phyloP scores from a whole-genome alignment of 2,113 vertebrate genomes.

The Varanus salvator region DNA sequence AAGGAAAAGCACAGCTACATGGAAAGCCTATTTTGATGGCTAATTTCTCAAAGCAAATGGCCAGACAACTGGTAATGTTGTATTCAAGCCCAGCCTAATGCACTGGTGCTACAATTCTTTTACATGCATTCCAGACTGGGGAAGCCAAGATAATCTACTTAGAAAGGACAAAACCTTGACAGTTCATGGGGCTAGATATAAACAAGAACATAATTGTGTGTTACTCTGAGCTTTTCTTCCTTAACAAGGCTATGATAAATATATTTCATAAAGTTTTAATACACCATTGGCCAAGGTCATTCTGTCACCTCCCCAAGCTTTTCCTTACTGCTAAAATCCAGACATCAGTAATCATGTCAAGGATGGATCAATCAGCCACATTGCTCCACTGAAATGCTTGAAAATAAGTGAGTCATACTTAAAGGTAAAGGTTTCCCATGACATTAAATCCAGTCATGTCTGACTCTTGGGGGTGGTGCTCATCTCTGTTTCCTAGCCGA shows the following conservation, averaged over 20 bases:
- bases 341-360: background rate
- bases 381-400: background rate
- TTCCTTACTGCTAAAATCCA: background rate
- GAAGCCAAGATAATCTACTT: conserved; percentile 79
- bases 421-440: background rate
- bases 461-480: too few relatives aligned
- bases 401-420: background rate
- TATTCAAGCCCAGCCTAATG: conserved; percentile 58
- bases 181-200: conserved; percentile 74
- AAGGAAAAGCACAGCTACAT: conserved; percentile 62
- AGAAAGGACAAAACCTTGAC: conserved; percentile 76
- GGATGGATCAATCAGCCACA: background rate
- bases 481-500: too few relatives aligned
- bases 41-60: conserved; percentile 66
- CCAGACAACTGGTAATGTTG: conserved; percentile 75
- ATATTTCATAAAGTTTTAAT: conserved; percentile 23
- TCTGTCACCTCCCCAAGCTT: background rate
- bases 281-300: background rate
- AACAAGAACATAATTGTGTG: conserved; percentile 64
- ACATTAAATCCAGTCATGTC: too few relatives aligned
- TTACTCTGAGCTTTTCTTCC: conserved; percentile 65
- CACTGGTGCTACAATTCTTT: conserved; percentile 72
- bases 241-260: conserved; percentile 46
- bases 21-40: conserved; percentile 70
- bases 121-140: conserved; percentile 77